Base-by-base conservation (phyloP, 2,888 invertebrate species). In the Pollenia amentaria region DNA sequence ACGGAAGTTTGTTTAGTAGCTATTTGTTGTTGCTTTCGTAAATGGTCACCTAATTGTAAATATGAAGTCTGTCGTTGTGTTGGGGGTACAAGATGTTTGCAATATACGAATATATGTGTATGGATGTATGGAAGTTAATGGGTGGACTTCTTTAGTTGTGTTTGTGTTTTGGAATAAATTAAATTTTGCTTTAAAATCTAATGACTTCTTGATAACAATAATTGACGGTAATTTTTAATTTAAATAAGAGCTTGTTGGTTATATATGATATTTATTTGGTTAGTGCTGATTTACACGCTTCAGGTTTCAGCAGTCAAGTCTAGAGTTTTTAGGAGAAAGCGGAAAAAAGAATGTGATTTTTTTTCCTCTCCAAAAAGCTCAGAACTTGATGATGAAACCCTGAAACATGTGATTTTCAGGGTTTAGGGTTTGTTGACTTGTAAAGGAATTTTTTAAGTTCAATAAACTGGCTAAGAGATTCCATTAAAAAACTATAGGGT, bases 1-100 rank as follows among this genome's bases (percentile, higher is more conserved):
- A 77, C 87, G 87, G 87, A 84, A 80, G 87, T 84, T 84, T 72
- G 77, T 87, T 84, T 84, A 80, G 83, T 79, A 73, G 80, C 65
- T 77, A 44, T 62, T 87, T 82, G 73, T 73, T 73, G 64, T 65
- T 75, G 75, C 67, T 69, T 2, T 70, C 72, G 44, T 80, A 76
- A 80, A 84, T 77, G 75, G 75, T 80, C 80, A 86, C 73, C 85
- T 77, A 79, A 60, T 44, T 57, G 11, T 57, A 46, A n/a, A n/a
- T 21, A 29, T 29, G 29, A 29, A 29, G 29, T 29, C 29, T 6
- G 29, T 29, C 11, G 42, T 51, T 21, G 65, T 53, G 69, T 29
- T 44, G 67, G 29, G 29, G 51, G 53, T 46, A 51, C 29, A 79
- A 77, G 72, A 48, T 73, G 57, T 65, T 57, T 60, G 64, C 29